phyloP scores from a whole-genome alignment of 2,888 invertebrate species.

The Trissoscelio sp. region DNA sequence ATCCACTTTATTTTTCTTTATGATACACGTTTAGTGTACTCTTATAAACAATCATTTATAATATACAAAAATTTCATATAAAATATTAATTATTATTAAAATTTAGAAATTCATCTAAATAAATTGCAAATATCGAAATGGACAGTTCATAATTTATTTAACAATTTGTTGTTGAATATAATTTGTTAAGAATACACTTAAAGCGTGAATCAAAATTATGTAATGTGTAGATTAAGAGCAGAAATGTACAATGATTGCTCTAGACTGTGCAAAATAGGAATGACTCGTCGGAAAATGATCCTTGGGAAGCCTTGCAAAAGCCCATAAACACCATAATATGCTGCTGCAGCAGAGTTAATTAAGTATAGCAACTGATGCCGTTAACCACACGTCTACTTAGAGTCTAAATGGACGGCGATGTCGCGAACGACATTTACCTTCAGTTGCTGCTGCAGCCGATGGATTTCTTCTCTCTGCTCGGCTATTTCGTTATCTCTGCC shows the following conservation, averaged over 20 bases:
- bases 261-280: slow-evolving; percentile 16
- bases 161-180: too few relatives aligned
- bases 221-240: slow-evolving; percentile 22
- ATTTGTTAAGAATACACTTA: slow-evolving; percentile 12
- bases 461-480: slow-evolving; percentile 83
- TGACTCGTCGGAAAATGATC: slow-evolving; percentile 1
- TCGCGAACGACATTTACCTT: slow-evolving; percentile 74
- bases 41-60: too few relatives aligned
- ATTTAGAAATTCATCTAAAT: too few relatives aligned
- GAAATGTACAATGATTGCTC: slow-evolving; percentile 26
- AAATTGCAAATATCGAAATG: too few relatives aligned
- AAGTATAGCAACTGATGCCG: slow-evolving; percentile 73
- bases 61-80: too few relatives aligned
- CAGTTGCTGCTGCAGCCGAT: slow-evolving; percentile 84
- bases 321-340: slow-evolving; percentile 77
- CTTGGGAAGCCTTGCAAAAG: slow-evolving; percentile 65
- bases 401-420: slow-evolving; percentile 33
- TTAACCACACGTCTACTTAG: slow-evolving; percentile 75
- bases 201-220: slow-evolving; percentile 27
- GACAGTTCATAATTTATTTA: too few relatives aligned
- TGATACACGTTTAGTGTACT: too few relatives aligned
- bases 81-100: too few relatives aligned
- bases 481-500: slow-evolving; percentile 85
- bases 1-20: background rate
- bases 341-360: slow-evolving; percentile 74